These are phyloP conservation scores for Ciona savignyi DNA, from an alignment of 23 tunicate genomes.

Conservation along the genomic window DNA sequence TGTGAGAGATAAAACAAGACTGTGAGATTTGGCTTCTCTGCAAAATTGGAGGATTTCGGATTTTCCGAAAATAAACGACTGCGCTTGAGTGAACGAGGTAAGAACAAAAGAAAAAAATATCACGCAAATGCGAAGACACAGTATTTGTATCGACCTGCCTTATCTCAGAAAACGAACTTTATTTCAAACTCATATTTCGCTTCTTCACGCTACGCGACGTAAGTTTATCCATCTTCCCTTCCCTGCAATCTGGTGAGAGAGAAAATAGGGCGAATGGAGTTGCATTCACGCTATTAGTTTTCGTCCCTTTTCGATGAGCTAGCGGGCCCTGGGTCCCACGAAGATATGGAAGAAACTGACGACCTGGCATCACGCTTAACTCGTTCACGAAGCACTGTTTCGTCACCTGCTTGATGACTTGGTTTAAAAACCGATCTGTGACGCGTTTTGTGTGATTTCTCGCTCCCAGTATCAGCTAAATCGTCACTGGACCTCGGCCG, in stretches of 20 bases:
- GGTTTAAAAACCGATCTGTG: background rate
- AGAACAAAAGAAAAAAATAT: background rate
- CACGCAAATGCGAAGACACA: background rate
- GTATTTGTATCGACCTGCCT: background rate
- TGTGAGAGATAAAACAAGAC: too few species aligned
- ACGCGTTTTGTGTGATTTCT: background rate
- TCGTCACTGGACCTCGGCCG: background rate
- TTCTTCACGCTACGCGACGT: too few species aligned
- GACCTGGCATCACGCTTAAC: background rate
- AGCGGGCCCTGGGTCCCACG: constrained; percentile 8
- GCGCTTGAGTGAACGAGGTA: background rate
- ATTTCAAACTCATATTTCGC: too few species aligned
- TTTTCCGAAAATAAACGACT: background rate
- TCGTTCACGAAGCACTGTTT: background rate
- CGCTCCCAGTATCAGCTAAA: background rate
- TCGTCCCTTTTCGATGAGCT: background rate
- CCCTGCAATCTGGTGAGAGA: too few species aligned
- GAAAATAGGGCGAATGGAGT: too few species aligned
- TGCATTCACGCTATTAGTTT: too few species aligned
- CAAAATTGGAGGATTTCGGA: background rate
- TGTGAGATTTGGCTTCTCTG: background rate
- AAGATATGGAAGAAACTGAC: background rate
- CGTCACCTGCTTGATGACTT: background rate
- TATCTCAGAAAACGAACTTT: background rate
- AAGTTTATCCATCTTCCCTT: too few species aligned